phyloP scores from a whole-genome alignment of 2,888 invertebrate genomes.

The Furcula furcula region DNA sequence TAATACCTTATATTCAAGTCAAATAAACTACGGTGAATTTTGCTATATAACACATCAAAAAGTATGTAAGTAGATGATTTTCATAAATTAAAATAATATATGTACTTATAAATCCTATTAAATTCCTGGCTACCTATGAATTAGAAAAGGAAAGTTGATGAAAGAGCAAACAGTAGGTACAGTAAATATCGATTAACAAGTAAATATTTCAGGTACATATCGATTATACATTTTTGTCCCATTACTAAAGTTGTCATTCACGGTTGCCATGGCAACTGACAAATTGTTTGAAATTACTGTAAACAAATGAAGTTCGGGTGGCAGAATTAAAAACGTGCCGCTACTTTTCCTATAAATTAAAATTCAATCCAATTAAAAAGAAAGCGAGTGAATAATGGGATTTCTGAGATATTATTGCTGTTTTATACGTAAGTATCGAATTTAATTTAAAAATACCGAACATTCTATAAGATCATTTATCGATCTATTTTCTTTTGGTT shows the following conservation, averaged over 20 bases:
- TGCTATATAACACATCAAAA: too few relatives aligned
- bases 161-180: too few relatives aligned
- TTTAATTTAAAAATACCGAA: constrained; percentile 4
- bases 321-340: constrained; percentile 49
- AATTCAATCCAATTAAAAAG: constrained; percentile 23
- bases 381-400: constrained; percentile 43
- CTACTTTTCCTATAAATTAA: constrained; percentile 38
- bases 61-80: too few relatives aligned
- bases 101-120: too few relatives aligned
- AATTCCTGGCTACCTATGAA: too few relatives aligned
- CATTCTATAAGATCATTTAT: constrained; percentile 24
- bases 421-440: constrained; percentile 49
- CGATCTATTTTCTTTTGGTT: constrained; percentile 49
- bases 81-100: too few relatives aligned
- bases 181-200: neutral
- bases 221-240: constrained; percentile 50
- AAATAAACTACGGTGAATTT: neutral
- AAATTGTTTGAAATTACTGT: constrained; percentile 64
- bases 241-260: constrained; percentile 58
- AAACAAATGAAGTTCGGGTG: constrained; percentile 74
- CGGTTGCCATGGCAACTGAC: constrained; percentile 59
- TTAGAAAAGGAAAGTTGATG: too few relatives aligned
- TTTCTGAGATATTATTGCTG: constrained; percentile 35
- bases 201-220: constrained; percentile 33
- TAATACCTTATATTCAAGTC: neutral